A percentile compares a stretch with the other conserved stretches of the same genome.
Evolutionary conservation across 1,140 invertebrate genomes (phyloP).

Genomic region (Drosophila sechellia): DNA sequence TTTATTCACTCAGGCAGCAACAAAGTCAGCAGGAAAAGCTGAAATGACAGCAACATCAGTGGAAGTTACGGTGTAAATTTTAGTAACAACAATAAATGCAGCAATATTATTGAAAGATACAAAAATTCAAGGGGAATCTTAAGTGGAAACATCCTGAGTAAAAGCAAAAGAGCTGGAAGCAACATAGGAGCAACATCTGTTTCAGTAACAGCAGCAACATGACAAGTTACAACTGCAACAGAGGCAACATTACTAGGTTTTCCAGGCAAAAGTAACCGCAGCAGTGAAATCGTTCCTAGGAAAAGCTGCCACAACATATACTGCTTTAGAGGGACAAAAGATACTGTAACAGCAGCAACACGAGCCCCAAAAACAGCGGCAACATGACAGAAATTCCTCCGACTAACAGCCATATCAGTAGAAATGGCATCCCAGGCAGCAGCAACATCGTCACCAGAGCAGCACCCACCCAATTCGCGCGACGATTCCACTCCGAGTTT

Average conservation of each 20-base stretch:
- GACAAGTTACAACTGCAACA: neutral
- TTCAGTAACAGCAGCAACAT: neutral
- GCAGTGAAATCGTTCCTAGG: no score
- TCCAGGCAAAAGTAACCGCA: neutral
- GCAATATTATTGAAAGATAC: neutral
- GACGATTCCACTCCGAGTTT: conserved; percentile 6
- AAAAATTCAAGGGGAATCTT: neutral
- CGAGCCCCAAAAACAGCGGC: neutral
- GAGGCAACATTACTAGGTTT: neutral
- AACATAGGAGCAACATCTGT: neutral
- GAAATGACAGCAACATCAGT: neutral
- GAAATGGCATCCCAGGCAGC: conserved; percentile 3
- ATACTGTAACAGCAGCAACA: neutral
- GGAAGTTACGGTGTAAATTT: neutral
- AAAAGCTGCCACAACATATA: neutral
- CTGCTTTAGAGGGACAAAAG: neutral
- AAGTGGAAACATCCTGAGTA: neutral
- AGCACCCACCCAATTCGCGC: conserved; percentile 35
- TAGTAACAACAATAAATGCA: neutral
- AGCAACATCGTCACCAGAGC: conserved; percentile 21
- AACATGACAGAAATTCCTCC: neutral
- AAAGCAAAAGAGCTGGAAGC: neutral
- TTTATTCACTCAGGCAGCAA: conserved; percentile 18
- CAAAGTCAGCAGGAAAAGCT: neutral
- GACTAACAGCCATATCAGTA: conserved; percentile 1